Conservation (phyloP, 2,113 vertebrate species). For the Beaufortia kweichowensis region DNA sequence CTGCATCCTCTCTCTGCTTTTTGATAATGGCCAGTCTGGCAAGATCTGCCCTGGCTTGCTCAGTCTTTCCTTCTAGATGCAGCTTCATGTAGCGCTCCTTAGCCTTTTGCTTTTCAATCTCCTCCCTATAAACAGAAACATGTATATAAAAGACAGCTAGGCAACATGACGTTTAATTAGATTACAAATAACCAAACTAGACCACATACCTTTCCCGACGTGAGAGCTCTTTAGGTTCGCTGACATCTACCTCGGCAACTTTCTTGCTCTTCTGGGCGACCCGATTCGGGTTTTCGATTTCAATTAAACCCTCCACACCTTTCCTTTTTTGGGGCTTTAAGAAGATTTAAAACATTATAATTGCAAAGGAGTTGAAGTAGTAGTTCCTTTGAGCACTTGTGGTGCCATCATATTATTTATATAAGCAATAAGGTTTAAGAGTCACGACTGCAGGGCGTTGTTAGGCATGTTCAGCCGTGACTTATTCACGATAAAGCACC, state of each 20-base stretch:
- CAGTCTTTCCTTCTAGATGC: conserved; percentile 80
- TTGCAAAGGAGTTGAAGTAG: neutral
- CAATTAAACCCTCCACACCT: conserved; percentile 78
- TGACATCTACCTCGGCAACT: conserved; percentile 70
- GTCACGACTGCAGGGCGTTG: too few species aligned
- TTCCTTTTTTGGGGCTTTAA: conserved; percentile 64
- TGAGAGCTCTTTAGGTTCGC: conserved; percentile 72
- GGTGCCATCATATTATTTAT: neutral
- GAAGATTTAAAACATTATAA: neutral
- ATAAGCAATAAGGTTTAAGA: neutral
- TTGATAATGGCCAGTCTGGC: conserved; percentile 80
- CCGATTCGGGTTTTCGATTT: conserved; percentile 81
- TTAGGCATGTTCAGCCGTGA: too few species aligned
- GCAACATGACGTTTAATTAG: neutral
- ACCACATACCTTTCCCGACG: conserved; percentile 74
- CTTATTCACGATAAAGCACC: too few species aligned
- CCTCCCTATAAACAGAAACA: conserved; percentile 67
- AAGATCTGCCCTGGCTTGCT: conserved; percentile 77
- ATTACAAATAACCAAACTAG: neutral
- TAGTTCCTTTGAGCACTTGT: neutral
- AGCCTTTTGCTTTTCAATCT: conserved; percentile 81
- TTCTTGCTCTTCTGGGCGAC: conserved; percentile 78
- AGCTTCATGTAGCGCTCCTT: conserved; percentile 81
- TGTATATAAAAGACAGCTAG: neutral
- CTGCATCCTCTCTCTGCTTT: conserved; percentile 80